Conservation (phyloP, 1,140 invertebrate species). For the Bombus sylvicola region DNA sequence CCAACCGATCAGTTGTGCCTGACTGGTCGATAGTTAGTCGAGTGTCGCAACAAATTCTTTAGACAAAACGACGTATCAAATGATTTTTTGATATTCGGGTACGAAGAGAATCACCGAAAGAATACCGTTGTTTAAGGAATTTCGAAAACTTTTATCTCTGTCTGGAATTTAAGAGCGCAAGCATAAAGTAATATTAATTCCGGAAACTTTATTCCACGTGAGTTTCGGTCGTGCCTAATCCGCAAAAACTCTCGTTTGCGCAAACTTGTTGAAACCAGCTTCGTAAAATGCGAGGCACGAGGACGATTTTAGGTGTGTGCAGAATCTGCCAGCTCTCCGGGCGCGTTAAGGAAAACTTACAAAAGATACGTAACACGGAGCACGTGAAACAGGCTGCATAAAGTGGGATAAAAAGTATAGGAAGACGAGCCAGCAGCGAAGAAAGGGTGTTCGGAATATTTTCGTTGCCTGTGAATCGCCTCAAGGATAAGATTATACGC, state of each 20-base stretch:
- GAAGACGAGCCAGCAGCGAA: too few relatives aligned
- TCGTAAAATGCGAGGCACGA: slow-evolving; percentile 24
- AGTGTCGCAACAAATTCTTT: too few relatives aligned
- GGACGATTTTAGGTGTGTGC: background rate
- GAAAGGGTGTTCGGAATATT: background rate
- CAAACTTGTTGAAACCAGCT: slow-evolving; percentile 16
- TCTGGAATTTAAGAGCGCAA: background rate
- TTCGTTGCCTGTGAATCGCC: slow-evolving; percentile 3
- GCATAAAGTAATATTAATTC: slow-evolving; percentile 2
- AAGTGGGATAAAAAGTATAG: slow-evolving; percentile 30
- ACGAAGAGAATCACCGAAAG: background rate
- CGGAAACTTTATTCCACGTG: background rate
- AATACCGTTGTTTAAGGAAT: background rate
- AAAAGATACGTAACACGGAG: slow-evolving; percentile 8
- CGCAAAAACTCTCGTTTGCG: background rate
- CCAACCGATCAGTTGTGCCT: too few relatives aligned
- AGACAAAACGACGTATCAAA: too few relatives aligned
- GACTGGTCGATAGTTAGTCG: too few relatives aligned
- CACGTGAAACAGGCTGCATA: slow-evolving; percentile 4
- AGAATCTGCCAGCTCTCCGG: background rate
- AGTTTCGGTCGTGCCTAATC: background rate
- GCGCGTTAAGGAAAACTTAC: slow-evolving; percentile 26
- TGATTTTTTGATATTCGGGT: too few relatives aligned
- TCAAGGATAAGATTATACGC: background rate
- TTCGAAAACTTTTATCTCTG: background rate